Base-by-base conservation (phyloP, 2,113 vertebrate species). In the Hippocampus abdominalis region DNA sequence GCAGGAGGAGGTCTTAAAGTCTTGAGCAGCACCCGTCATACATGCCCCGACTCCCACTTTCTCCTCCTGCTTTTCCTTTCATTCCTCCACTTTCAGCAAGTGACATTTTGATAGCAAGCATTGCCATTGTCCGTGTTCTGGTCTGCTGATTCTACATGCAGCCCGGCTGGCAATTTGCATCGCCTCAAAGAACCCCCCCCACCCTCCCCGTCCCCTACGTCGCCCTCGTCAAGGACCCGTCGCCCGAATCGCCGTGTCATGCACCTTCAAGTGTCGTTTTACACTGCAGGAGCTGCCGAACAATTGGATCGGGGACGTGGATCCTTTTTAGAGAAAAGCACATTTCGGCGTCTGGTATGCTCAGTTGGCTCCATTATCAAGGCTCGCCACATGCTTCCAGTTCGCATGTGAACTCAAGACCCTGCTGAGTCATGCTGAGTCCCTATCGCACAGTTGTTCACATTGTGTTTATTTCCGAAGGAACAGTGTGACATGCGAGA, bases 61-160 rank as follows among this genome's bases (percentile, higher is more conserved):
- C 62, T 62, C 66, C 54, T 64, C 51, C 74, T 75, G 64, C 69
- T 81, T 70, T 71, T 56, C 69, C 54, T 73, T 53, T 70, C 81
- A 86, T 88, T 84, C 78, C 76, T 86, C 81, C 79, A 77, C 80
- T 79, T 80, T 77, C 78, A 83, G 87, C 74, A 83, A 82, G 77
- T 70, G 75, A 80, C 85, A 87, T 83, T 89, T 88, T 90, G 89
- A 90, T 89, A 81, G 75, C 70, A 72, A 88, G 85, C 89, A 83
- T 84, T 79, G 16, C 81, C 63, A 81, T 89, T 87, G 80, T 74
- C 76, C 57, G 57, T 81, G 81, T 85, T 88, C 82, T 84, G 86
- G 78, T 86, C 78, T 73, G 73, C 71, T 72, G 83, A 74, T 74
- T 87, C 82, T 84, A 84, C 83, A 87, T 80, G 81, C 83, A 81